phyloP scores from a whole-genome alignment of 2,888 invertebrate genomes.

The Nycteola revayana region DNA sequence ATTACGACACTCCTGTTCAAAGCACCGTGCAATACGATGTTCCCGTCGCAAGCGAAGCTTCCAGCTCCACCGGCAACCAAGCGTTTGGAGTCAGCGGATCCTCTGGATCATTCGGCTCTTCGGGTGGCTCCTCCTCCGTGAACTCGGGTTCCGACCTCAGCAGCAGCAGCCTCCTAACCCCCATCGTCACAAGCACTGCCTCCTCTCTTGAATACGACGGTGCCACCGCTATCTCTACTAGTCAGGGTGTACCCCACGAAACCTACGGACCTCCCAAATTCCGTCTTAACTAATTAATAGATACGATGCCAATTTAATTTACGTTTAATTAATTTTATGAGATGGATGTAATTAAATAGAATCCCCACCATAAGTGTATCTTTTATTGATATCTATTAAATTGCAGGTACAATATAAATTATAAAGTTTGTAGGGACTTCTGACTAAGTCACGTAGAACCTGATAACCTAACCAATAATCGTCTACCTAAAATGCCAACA shows the following conservation, averaged over 20 bases:
- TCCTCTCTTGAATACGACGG: conserved; percentile 36
- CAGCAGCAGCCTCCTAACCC: conserved; percentile 16
- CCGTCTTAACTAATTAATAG: conserved; percentile 37
- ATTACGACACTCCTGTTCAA: conserved; percentile 12
- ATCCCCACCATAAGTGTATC: too few relatives aligned
- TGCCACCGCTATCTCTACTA: conserved; percentile 52
- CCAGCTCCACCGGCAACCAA: conserved; percentile 10
- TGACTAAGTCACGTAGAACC: too few relatives aligned
- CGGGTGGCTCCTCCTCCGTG: neutral
- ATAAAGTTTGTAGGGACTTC: too few relatives aligned
- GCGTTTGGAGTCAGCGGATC: conserved; percentile 6
- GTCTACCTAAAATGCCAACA: too few relatives aligned
- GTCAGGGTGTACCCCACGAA: conserved; percentile 71
- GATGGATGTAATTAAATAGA: too few relatives aligned
- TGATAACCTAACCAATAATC: too few relatives aligned
- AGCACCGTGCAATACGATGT: conserved; percentile 16
- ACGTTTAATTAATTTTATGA: too few relatives aligned
- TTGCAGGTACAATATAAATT: too few relatives aligned
- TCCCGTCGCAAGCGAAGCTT: conserved; percentile 4
- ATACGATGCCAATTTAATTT: conserved; percentile 15
- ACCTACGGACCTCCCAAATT: conserved; percentile 68
- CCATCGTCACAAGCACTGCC: conserved; percentile 30
- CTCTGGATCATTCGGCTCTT: neutral
- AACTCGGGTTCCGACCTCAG: conserved; percentile 9
- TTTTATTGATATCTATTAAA: too few relatives aligned